phyloP scores from a whole-genome alignment of 2,113 vertebrate species.

The Sula dactylatra region DNA sequence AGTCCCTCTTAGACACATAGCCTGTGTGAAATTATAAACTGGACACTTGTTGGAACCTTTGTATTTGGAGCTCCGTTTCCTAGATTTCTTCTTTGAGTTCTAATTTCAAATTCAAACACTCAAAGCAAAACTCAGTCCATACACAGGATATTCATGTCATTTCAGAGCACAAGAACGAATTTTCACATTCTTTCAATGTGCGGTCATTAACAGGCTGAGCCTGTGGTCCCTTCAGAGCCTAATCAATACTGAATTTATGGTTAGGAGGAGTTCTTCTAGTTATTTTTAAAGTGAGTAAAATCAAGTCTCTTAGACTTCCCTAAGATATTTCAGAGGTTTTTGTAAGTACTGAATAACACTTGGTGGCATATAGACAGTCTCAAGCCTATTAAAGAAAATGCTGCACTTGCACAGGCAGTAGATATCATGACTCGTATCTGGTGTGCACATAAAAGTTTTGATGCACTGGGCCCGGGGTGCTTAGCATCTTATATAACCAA shows the following conservation, averaged over 20 bases:
- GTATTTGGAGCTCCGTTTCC: neutral
- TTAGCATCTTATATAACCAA: neutral
- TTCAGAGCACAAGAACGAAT: neutral
- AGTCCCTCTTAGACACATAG: neutral
- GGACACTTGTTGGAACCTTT: neutral
- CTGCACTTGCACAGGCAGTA: neutral
- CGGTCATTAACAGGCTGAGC: neutral
- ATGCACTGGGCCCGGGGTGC: neutral
- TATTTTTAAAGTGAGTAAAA: neutral
- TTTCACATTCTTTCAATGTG: neutral
- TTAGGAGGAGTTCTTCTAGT: neutral
- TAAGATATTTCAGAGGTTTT: neutral
- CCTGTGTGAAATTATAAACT: neutral
- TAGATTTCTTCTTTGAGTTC: neutral
- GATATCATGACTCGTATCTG: fast-evolving
- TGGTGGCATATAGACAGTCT: neutral
- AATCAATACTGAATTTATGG: neutral
- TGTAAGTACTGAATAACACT: neutral
- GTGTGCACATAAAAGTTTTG: neutral
- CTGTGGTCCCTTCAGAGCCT: neutral
- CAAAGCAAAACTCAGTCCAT: neutral
- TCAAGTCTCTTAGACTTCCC: neutral
- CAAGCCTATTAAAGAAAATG: neutral
- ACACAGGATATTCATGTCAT: neutral
- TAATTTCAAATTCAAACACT: neutral